Base-by-base conservation (phyloP, 1,140 invertebrate genomes). In the Venustaconcha ellipsiformis region DNA sequence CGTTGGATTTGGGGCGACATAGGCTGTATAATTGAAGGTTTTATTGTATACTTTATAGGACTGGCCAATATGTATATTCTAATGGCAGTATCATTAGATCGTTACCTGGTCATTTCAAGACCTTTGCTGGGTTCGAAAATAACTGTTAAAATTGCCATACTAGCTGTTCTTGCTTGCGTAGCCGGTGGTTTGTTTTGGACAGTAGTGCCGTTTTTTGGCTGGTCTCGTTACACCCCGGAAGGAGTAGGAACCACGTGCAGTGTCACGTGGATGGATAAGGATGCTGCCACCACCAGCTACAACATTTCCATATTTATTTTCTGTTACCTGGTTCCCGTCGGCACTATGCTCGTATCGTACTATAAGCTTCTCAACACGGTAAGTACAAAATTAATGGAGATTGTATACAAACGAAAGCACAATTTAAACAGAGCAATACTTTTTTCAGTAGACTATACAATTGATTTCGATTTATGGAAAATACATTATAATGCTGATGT, bases 41-140 rank as follows among this genome's bases (percentile, higher is more conserved):
- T 86, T 68, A 59, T 81, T 5, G 80, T 86, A 14, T 85, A 83
- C 58, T 79, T 83, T 23, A 73, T 85, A 20, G 85, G 85, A 2
- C 58, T 84, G 17, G 68, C 82, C 12, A 78, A 82, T 67, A 69
- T 86, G 77, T 84, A 84, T 26, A 62, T 82, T 1, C 74, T 85
- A 18, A 78, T 78, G 14, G 85, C 81, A 13, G 83, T 86, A n/a
- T 80, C 83, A 14, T 56, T 85, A 13, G 85, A 86, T 57, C 72
- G 85, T n/a, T 86, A 85, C 69, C 78, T 85, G 14, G 80, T 84
- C 30, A 86, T 86, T 62, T 79, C 81, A 30, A 85, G 83, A 37
- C 83, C 85, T 2, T 63, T 86, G 23, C 68, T 75, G 17, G 75
- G 78, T 14, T 17, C 67, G 6, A 82, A 76, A n/a, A 83, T 86